Percentiles rank a stretch among this genome's conserved stretches.
phyloP scores from a whole-genome alignment of 2,888 invertebrate species.

The Orgyia antiqua region DNA sequence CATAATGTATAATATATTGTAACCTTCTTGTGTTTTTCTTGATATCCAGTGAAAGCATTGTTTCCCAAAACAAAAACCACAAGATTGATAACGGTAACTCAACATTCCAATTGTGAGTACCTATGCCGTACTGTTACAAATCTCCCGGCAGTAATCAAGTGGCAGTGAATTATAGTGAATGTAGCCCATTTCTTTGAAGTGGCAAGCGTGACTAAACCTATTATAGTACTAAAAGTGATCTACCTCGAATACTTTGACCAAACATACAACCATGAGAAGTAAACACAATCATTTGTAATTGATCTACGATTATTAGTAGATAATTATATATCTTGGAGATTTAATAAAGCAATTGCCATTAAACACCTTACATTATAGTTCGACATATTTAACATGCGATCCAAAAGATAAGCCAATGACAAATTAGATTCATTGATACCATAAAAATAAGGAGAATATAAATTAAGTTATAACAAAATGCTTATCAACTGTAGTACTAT shows the following conservation, averaged over 20 bases:
- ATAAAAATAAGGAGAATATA: too few species aligned
- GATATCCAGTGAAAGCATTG: slow-evolving; percentile 8
- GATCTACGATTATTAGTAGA: too few species aligned
- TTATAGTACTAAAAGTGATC: slow-evolving; percentile 14
- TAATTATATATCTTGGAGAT: too few species aligned
- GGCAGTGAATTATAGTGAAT: slow-evolving; percentile 18
- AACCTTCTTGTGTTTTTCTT: slow-evolving; percentile 1
- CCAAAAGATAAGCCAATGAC: too few species aligned
- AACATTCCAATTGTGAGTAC: slow-evolving; percentile 15
- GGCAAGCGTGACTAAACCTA: slow-evolving; percentile 11
- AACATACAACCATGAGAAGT: too few species aligned
- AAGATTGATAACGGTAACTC: slow-evolving; percentile 19
- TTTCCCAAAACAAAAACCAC: slow-evolving; percentile 16
- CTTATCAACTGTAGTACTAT: too few species aligned
- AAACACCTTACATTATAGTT: too few species aligned
- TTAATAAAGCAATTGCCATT: too few species aligned
- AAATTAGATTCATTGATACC: too few species aligned
- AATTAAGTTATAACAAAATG: too few species aligned
- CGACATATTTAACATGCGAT: too few species aligned
- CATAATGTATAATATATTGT: slow-evolving; percentile 6
- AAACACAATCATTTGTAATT: too few species aligned
- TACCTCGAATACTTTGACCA: slow-evolving; percentile 25
- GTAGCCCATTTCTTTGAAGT: slow-evolving; percentile 14
- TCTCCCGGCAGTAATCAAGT: slow-evolving; percentile 17
- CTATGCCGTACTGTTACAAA: slow-evolving; percentile 13